phyloP scores from a whole-genome alignment of 2,797 vertebrate genomes.

The Macropodus opercularis region DNA sequence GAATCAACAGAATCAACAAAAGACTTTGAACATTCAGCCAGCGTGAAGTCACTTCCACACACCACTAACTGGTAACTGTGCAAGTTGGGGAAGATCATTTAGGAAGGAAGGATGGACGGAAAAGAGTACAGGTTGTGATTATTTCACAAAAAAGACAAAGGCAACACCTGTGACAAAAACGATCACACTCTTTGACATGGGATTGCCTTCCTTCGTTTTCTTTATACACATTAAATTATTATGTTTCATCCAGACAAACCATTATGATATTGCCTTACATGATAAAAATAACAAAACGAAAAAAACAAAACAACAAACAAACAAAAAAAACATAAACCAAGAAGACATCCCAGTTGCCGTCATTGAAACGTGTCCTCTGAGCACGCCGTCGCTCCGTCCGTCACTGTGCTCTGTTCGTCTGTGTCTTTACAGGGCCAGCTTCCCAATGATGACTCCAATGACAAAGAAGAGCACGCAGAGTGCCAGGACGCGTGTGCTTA shows the following conservation, averaged over 20 bases:
- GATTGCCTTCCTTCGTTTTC: slow-evolving; percentile 60
- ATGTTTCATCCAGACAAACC: slow-evolving; percentile 55
- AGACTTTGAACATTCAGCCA: slow-evolving; percentile 66
- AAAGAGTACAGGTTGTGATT: slow-evolving; percentile 59
- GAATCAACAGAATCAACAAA: slow-evolving; percentile 55
- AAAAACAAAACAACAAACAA: slow-evolving; percentile 41
- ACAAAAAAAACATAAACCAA: slow-evolving; percentile 65
- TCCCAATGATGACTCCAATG: slow-evolving; percentile 93
- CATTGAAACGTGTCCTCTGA: slow-evolving; percentile 49
- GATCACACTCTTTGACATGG: slow-evolving; percentile 47
- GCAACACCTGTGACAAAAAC: slow-evolving; percentile 56
- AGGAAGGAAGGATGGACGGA: slow-evolving; percentile 60
- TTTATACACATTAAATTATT: slow-evolving; percentile 64
- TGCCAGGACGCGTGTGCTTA: slow-evolving; percentile 87
- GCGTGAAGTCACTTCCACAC: slow-evolving; percentile 56
- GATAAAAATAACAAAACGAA: slow-evolving; percentile 39
- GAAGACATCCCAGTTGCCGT: slow-evolving; percentile 60
- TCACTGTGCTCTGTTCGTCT: slow-evolving; percentile 66
- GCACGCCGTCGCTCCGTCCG: slow-evolving; percentile 42
- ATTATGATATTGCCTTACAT: slow-evolving; percentile 65
- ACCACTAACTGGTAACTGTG: slow-evolving; percentile 62
- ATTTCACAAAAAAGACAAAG: slow-evolving; percentile 29
- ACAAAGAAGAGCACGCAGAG: slow-evolving; percentile 94
- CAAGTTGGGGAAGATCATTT: slow-evolving; percentile 65
- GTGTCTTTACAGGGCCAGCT: slow-evolving; percentile 88